Evolutionary conservation across 2,888 invertebrate genomes (phyloP), one percentile per base, ranked within the genome.

Genomic region (Lycophotia porphyrea): DNA sequence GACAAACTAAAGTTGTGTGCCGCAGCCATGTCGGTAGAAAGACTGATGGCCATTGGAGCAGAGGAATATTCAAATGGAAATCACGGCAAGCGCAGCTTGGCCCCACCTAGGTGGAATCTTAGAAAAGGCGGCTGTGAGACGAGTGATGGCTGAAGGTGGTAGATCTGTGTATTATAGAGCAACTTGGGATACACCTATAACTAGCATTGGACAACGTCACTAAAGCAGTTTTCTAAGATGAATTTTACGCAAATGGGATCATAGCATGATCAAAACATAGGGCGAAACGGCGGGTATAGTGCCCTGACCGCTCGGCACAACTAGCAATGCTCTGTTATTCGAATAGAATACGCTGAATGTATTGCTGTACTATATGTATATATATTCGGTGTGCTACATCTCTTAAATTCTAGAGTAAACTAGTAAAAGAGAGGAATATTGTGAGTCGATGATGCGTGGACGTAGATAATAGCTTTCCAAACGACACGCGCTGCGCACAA

Each of bases 381-480:
- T 39, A 52, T 36, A 75, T 71, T 60, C 21, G 63, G 39, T 47
- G 79, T 61, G 67, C 55, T 49, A 61, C 42, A 80, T 71, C 63
- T 80, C 67, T 31, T 65, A 72, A 80, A 84, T 81, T 80, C 77
- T 74, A 68, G 67, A 77, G 69, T 66, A 72, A 39, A 61, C 63
- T 58, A 71, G 47, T 72, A 44, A 72, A 76, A 44, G 52, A 75
- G 69, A 74, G 61, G 70, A 36, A 69, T 79, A 85, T 84, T 81
- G 79, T 63, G 74, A 83, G 71, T 82, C 88, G 80, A 91, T 91
- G 81, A 87, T 88, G 87, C 90, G 87, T 89, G 79, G 71, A 79
- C 76, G 72, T 82, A 80, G 73, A 78, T 84, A 86, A 86, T 87
- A 88, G 88, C 90, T 90, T 91, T 91, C 90, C 89, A 90, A 90